Conservation (phyloP, 2,113 vertebrate genomes). For the Prunella fulvescens region DNA sequence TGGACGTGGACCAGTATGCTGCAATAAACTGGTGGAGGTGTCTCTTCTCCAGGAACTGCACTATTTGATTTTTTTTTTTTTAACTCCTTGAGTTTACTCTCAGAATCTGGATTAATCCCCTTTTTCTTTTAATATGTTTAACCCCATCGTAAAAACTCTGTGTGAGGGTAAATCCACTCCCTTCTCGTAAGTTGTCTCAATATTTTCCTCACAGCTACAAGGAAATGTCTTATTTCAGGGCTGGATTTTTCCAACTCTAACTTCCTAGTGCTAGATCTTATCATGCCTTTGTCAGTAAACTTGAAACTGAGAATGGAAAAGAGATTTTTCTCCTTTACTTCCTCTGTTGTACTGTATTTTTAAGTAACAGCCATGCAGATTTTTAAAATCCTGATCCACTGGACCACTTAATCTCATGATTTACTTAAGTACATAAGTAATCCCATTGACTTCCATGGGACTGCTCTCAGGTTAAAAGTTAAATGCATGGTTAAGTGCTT, state of each 20-base stretch:
- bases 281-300: neutral
- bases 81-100: neutral
- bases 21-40: neutral
- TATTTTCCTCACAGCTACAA: constrained; percentile 15
- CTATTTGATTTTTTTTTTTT: neutral
- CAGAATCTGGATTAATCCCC: neutral
- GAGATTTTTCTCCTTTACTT: neutral
- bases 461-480: constrained; percentile 26
- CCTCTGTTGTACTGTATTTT: neutral
- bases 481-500: neutral
- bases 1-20: neutral
- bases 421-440: neutral
- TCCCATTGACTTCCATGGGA: neutral
- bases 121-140: neutral
- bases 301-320: constrained; percentile 5
- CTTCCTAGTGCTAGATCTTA: neutral
- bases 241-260: constrained; percentile 8
- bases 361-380: neutral
- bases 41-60: neutral
- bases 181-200: neutral
- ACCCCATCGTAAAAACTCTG: neutral
- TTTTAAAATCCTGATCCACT: constrained; percentile 22
- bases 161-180: neutral
- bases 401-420: neutral
- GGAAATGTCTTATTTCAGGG: constrained; percentile 44